phyloP scores from a whole-genome alignment of 2,113 vertebrate genomes.

The Hippocampus comes region DNA sequence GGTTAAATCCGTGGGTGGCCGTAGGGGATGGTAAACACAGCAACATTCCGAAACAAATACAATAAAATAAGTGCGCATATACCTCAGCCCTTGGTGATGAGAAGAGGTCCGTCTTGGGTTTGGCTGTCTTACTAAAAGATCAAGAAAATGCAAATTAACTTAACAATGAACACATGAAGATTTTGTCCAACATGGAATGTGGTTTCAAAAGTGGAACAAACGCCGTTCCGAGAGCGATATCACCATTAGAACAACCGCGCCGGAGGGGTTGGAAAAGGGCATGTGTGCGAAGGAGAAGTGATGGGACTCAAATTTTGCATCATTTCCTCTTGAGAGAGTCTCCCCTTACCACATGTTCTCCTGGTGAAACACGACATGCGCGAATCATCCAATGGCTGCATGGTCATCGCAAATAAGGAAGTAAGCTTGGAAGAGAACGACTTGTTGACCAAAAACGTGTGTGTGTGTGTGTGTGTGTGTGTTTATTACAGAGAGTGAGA shows the following conservation, averaged over 20 bases:
- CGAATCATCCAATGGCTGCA: slow-evolving; percentile 30
- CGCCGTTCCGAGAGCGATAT: not conserved
- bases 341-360: slow-evolving; percentile 28
- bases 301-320: slow-evolving; percentile 27
- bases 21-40: slow-evolving; percentile 48
- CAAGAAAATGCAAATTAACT: not conserved
- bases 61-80: slow-evolving; percentile 10
- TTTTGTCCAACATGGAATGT: too few relatives aligned
- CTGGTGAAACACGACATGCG: slow-evolving; percentile 15
- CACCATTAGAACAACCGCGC: not conserved
- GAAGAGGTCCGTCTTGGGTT: slow-evolving; percentile 72
- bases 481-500: too few relatives aligned
- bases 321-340: slow-evolving; percentile 53
- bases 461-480: too few relatives aligned
- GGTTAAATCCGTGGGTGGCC: slow-evolving; percentile 31
- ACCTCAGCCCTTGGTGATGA: slow-evolving; percentile 78
- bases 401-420: slow-evolving; percentile 36
- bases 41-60: slow-evolving; percentile 28
- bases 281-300: slow-evolving; percentile 32
- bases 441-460: not conserved
- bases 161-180: not conserved
- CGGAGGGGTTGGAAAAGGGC: not conserved
- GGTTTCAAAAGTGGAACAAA: not conserved
- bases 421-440: not conserved
- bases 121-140: slow-evolving; percentile 65